Evolutionary conservation across 2,888 invertebrate genomes (phyloP), one percentile per base, ranked within the genome.

Genomic region (Drosophila macrospina): DNA sequence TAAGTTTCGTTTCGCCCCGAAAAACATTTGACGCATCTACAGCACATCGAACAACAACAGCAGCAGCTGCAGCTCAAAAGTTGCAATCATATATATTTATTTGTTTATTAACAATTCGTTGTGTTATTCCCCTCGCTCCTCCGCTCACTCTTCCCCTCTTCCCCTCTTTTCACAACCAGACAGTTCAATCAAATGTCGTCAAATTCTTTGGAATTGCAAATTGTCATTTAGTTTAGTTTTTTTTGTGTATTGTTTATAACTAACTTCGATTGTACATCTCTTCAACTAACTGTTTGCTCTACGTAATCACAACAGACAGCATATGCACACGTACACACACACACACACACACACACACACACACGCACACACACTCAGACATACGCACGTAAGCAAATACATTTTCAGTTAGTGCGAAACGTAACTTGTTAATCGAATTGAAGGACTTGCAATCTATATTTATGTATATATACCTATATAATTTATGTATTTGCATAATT

Each of bases 1-100:
- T 97, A 94, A 92, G 91, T 82, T 82, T 10, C 42, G 36, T 13
- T 44, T 10, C 24, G 28, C 15, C n/a, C n/a, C n/a, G n/a, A 55
- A 28, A 28, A 24, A 44, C 56, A 62, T 41, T 51, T 28, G 7
- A 37, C 24, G 52, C 57, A 60, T n/a, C n/a, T n/a, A n/a, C n/a
- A n/a, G n/a, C n/a, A n/a, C n/a, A n/a, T n/a, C n/a, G n/a, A n/a
- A n/a, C n/a, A n/a, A n/a, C n/a, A n/a, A n/a, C n/a, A n/a, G n/a
- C n/a, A n/a, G n/a, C n/a, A n/a, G n/a, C n/a, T n/a, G n/a, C n/a
- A 56, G 37, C 37, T 54, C 15, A 37, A 55, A 32, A 55, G 44
- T 16, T 32, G 5, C 52, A 34, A 55, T n/a, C 34, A 20, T 45
- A 73, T 44, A 66, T n/a, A n/a, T n/a, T n/a, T n/a, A n/a, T n/a